A percentile compares a stretch with the other conserved stretches of the same genome.
These are phyloP conservation scores for Ceyx melanurus DNA, from an alignment of 2,113 vertebrate species.

Conservation along the genomic window DNA sequence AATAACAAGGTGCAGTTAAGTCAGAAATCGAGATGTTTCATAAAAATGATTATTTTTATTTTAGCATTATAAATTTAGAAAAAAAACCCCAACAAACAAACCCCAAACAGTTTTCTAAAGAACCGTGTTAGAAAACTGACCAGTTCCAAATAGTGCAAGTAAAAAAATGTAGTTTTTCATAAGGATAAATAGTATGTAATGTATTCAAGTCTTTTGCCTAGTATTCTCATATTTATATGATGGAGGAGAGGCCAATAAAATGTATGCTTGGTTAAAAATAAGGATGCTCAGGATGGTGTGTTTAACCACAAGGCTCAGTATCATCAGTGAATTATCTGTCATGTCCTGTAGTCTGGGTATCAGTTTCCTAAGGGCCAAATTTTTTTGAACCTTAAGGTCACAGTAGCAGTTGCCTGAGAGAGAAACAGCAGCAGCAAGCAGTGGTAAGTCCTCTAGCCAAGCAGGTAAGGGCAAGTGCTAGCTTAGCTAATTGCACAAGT, in stretches of 20 bases:
- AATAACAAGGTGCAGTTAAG: not conserved
- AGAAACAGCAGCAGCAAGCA: too few species aligned
- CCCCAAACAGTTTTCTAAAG: not conserved
- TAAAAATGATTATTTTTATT: not conserved
- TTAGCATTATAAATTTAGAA: not conserved
- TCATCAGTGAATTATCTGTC: not conserved
- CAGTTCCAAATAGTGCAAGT: not conserved
- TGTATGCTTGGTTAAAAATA: not conserved
- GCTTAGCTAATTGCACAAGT: too few species aligned
- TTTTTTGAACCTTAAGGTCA: not conserved
- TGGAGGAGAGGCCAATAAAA: not conserved
- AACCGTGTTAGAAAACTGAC: not conserved
- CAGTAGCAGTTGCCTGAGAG: too few species aligned
- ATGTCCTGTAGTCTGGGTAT: not conserved
- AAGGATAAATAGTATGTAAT: not conserved
- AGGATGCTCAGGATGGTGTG: not conserved
- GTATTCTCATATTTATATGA: not conserved
- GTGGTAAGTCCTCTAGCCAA: too few species aligned
- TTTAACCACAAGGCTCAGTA: not conserved
- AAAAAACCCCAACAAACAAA: not conserved
- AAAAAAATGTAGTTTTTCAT: not conserved
- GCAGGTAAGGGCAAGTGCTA: too few species aligned
- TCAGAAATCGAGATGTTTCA: not conserved
- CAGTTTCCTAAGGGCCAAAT: not conserved
- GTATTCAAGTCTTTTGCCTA: not conserved